Evolutionary conservation across 2,888 invertebrate genomes (phyloP).

Genomic region (Abrostola triplasia): DNA sequence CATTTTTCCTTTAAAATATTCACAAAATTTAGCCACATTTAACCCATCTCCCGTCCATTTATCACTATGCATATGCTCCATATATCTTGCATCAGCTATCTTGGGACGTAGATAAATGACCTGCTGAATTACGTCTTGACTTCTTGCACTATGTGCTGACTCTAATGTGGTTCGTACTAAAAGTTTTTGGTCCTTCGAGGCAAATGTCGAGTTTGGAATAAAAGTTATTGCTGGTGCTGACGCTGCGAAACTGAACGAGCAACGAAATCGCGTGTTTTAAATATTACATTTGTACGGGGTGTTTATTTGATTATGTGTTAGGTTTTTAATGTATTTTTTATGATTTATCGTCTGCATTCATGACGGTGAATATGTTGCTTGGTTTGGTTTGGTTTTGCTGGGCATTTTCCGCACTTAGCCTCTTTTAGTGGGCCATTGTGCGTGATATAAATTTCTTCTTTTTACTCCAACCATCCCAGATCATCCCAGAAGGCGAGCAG

Average conservation of each 20-base stretch:
- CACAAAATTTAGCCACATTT: not conserved
- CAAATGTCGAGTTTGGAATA: not conserved
- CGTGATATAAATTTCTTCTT: too few relatives aligned
- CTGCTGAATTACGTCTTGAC: conserved; percentile 17
- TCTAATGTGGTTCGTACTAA: conserved; percentile 10
- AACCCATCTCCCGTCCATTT: conserved; percentile 5
- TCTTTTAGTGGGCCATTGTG: too few relatives aligned
- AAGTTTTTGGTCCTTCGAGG: conserved; percentile 18
- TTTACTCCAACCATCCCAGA: too few relatives aligned
- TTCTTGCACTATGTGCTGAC: conserved; percentile 28
- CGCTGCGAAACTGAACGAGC: not conserved
- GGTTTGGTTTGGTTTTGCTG: too few relatives aligned
- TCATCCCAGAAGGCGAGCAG: too few relatives aligned
- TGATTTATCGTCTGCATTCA: not conserved
- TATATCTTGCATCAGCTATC: conserved; percentile 27
- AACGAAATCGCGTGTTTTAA: not conserved
- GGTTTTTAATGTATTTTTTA: not conserved
- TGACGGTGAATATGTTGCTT: too few relatives aligned
- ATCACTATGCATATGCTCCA: conserved; percentile 14
- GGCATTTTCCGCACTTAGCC: too few relatives aligned
- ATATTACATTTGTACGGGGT: not conserved
- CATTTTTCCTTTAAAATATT: not conserved
- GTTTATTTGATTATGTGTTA: not conserved
- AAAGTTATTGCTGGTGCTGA: conserved; percentile 2
- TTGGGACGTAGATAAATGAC: conserved; percentile 34